These are phyloP conservation scores for Palaemon carinicauda DNA, from an alignment of 1,140 invertebrate species.

Conservation along the genomic window DNA sequence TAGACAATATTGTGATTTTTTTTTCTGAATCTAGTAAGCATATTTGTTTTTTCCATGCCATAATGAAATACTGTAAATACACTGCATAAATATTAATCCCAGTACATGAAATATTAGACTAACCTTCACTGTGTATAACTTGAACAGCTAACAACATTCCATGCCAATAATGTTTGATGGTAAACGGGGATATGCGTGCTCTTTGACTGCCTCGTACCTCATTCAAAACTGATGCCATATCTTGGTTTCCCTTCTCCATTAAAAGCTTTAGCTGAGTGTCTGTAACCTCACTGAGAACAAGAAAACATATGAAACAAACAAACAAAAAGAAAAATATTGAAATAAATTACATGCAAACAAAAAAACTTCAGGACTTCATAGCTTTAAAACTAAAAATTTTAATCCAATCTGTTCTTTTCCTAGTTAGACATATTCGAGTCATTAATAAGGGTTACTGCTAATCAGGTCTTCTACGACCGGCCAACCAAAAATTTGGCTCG, in stretches of 20 bases:
- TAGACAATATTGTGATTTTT: too few species aligned
- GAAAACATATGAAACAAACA: neutral
- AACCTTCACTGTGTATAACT: constrained; percentile 89
- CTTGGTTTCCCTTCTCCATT: constrained; percentile 92
- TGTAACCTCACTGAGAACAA: constrained; percentile 32
- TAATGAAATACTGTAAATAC: neutral
- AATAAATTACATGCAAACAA: too few species aligned
- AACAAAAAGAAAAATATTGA: too few species aligned
- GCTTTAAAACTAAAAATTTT: too few species aligned
- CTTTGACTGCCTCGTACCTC: constrained; percentile 15
- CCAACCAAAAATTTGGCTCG: too few species aligned
- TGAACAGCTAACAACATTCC: constrained; percentile 92
- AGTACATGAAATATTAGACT: constrained; percentile 53
- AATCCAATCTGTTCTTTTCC: too few species aligned
- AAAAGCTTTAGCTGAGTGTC: constrained; percentile 68
- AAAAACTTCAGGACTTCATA: too few species aligned
- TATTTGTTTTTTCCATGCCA: neutral
- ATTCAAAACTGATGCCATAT: constrained; percentile 79
- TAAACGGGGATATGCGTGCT: constrained; percentile 72
- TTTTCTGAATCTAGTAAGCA: too few species aligned
- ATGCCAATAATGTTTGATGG: constrained; percentile 88
- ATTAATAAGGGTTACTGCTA: too few species aligned
- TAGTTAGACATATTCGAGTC: too few species aligned
- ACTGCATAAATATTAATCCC: neutral
- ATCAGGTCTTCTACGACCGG: too few species aligned